Evolutionary conservation across 2,113 vertebrate genomes (phyloP).

Genomic region (pig (Sus scrofa)): T2T-Sscrofa CM000818.6:65960501-65961000

Average conservation of each 20-base stretch:
- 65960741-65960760: neutral
- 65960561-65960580: constrained; percentile 73
- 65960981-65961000: neutral
- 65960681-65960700: neutral
- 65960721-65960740: neutral
- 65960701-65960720: neutral
- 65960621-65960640: constrained; percentile 66
- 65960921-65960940: neutral
- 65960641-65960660: constrained; percentile 35
- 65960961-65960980: rapidly evolving
- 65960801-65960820: neutral
- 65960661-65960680: constrained; percentile 23
- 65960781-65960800: neutral
- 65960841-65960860: neutral
- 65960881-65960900: neutral
- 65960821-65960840: neutral
- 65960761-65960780: constrained; percentile 8
- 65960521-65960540: constrained; percentile 83
- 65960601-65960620: constrained; percentile 33
- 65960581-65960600: constrained; percentile 39
- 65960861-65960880: neutral
- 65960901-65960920: neutral
- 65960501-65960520: constrained; percentile 81
- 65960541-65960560: constrained; percentile 80
- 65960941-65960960: neutral